These are phyloP conservation scores for Varroa destructor DNA, from an alignment of 1,140 invertebrate genomes.

Conservation along the genomic window DNA sequence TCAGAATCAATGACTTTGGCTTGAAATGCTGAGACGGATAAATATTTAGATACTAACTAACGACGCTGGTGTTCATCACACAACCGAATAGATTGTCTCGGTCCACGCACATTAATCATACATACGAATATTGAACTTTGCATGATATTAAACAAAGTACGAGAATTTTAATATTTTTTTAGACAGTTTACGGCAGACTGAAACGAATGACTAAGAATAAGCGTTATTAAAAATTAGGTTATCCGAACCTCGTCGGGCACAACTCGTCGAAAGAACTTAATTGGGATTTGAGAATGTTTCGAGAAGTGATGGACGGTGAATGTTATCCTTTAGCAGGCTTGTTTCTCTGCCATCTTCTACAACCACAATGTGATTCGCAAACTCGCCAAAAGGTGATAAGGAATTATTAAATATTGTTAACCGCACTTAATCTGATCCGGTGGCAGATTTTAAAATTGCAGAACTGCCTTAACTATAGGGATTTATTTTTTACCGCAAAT, in stretches of 20 bases:
- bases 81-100: too few species aligned
- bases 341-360: conserved; percentile 6
- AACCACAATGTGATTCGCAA: background rate
- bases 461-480: background rate
- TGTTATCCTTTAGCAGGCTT: background rate
- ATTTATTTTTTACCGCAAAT: background rate
- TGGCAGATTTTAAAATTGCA: background rate
- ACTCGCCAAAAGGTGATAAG: conserved; percentile 3
- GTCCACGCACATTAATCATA: too few species aligned
- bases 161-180: too few species aligned
- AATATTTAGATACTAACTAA: too few species aligned
- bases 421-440: background rate
- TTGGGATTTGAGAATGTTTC: conserved; percentile 20
- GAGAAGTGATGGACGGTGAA: conserved; percentile 21
- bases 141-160: too few species aligned
- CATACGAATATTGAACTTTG: too few species aligned
- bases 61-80: too few species aligned
- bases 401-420: background rate
- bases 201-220: background rate
- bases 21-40: too few species aligned
- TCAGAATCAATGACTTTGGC: too few species aligned
- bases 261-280: conserved; percentile 1
- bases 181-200: too few species aligned
- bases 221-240: background rate
- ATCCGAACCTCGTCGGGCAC: conserved; percentile 23